Base-by-base conservation (phyloP, 2,113 vertebrate genomes). In the Pycnonotus jocosus region DNA sequence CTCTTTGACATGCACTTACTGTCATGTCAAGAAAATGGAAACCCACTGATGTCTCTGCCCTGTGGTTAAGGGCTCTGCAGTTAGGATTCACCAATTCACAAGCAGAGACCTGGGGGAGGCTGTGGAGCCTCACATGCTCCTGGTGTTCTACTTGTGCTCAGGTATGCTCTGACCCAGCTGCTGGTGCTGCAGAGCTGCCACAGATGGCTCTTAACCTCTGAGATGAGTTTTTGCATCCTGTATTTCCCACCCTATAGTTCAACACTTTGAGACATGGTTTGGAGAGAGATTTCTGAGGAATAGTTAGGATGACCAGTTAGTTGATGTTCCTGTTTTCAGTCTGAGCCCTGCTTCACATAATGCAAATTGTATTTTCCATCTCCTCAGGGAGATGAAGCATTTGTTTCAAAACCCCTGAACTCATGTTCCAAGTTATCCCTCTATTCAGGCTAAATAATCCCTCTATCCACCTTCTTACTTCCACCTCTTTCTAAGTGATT, bases 111-210 rank as follows among this genome's bases (percentile, higher is more conserved):
- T 20, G 0, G 0, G 16, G 44, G 38, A 62, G 30, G n/a, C 20
- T 48, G 40, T 2, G 1, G 45, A 78, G 48, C 73, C 28, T 68
- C 53, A 3, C 0, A 0, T 53, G 24, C 38, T 38, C 25, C 51
- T 37, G 12, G 76, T 18, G 27, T 27, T 56, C 77, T 50, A 12
- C 51, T 73, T n/a, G 28, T 89, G 51, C 64, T 57, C 50, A 37
- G 17, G 30, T 30, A 3, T 22, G 47, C 64, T 77, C 21, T 66
- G 38, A 20, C 30, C 66, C 33, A 37, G 9, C 45, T 35, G 17
- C 5, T 48, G 50, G 7, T 25, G 24, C 19, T 42, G 35, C 57
- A 70, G 88, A 69, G 60, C 65, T 79, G 48, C 65, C 70, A 51
- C 44, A 33, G 30, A 10, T n/a, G 47, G 35, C 28, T 51, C 27